phyloP scores from a whole-genome alignment of 2,888 invertebrate species.

The Autographa pulchrina region DNA sequence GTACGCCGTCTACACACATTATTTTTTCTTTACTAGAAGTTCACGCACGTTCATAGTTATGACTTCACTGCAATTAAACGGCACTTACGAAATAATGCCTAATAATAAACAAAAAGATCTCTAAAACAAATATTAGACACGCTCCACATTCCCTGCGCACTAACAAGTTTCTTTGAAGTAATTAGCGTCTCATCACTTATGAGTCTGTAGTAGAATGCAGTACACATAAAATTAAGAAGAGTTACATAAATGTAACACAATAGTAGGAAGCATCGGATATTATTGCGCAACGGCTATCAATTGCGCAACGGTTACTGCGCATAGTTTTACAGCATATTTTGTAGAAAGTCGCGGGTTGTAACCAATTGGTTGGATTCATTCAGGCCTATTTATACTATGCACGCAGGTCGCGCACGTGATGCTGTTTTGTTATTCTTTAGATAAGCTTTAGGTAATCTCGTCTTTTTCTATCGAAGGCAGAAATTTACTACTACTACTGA shows the following conservation, averaged over 20 bases:
- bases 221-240: slow-evolving; percentile 46
- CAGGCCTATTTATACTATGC: slow-evolving; percentile 20
- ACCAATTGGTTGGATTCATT: slow-evolving; percentile 41
- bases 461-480: no score
- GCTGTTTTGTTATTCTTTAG: no score
- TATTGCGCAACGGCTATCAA: slow-evolving; percentile 44
- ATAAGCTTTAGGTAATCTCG: no score
- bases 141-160: slow-evolving; percentile 33
- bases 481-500: no score
- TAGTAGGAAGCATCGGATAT: slow-evolving; percentile 52
- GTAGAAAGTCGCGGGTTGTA: slow-evolving; percentile 52
- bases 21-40: no score
- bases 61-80: neutral
- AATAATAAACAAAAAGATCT: slow-evolving; percentile 11
- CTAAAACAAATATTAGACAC: slow-evolving; percentile 44
- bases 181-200: slow-evolving; percentile 37
- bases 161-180: neutral
- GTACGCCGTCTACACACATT: no score
- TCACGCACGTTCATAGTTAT: neutral
- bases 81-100: neutral
- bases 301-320: slow-evolving; percentile 53
- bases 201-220: slow-evolving; percentile 33
- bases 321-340: slow-evolving; percentile 43
- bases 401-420: slow-evolving; percentile 30
- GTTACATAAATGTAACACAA: slow-evolving; percentile 49